Percentiles rank a stretch among this genome's conserved stretches.
These are phyloP conservation scores for Araneus ventricosus DNA, from an alignment of 1,140 invertebrate species.

Conservation along the genomic window DNA sequence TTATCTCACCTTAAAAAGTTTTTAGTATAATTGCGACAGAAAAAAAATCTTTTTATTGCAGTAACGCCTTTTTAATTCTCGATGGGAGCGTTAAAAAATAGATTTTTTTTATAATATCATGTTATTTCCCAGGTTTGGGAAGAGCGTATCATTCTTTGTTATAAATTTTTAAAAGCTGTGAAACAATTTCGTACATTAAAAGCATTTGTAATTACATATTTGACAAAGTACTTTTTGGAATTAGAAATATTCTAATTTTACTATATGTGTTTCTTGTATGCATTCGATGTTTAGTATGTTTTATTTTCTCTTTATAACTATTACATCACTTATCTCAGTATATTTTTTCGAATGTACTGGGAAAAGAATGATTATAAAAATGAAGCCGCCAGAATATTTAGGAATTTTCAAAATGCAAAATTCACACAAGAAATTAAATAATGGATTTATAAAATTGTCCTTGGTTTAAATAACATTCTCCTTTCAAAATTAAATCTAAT, in stretches of 20 bases:
- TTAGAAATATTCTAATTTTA: neutral
- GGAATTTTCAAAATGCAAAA: too few species aligned
- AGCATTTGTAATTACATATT: constrained; percentile 4
- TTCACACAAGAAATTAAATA: too few species aligned
- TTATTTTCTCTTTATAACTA: neutral
- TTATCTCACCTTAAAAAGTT: constrained; percentile 34
- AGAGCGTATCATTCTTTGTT: neutral
- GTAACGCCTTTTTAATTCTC: constrained; percentile 31
- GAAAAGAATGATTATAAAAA: too few species aligned
- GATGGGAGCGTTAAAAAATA: neutral
- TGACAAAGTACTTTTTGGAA: neutral
- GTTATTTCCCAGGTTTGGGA: neutral
- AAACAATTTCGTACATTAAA: neutral
- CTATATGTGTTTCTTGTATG: neutral
- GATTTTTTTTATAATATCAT: neutral
- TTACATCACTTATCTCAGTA: too few species aligned
- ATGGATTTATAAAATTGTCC: too few species aligned
- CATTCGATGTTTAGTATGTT: neutral
- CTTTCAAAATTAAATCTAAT: too few species aligned
- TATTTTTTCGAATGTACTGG: neutral
- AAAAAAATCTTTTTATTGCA: constrained; percentile 30
- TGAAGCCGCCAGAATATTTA: too few species aligned
- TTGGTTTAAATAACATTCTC: too few species aligned
- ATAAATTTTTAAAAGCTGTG: neutral
- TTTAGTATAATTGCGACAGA: constrained; percentile 19